Evolutionary conservation across 2,113 vertebrate species (phyloP).

Genomic region (Sterrhoptilus dennistouni): DNA sequence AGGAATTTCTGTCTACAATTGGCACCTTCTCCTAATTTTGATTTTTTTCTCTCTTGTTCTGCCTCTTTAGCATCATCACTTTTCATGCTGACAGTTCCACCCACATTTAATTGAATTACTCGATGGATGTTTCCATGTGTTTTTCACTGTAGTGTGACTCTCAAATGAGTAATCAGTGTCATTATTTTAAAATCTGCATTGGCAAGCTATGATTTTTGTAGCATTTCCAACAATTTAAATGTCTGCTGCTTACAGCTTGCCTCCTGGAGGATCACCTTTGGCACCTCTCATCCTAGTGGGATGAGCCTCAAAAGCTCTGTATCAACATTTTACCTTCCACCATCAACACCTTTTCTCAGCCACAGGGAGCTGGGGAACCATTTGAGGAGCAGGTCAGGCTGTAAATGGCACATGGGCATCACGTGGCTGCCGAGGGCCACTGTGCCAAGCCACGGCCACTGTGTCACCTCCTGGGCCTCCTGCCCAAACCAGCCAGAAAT

Average conservation of each 20-base stretch:
- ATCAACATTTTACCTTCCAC: not conserved
- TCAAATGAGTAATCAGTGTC: not conserved
- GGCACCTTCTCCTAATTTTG: not conserved
- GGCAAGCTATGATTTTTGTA: not conserved
- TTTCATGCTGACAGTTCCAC: not conserved
- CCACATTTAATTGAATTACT: not conserved
- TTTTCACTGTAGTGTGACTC: not conserved
- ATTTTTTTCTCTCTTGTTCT: not conserved
- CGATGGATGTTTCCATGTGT: not conserved
- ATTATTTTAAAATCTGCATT: not conserved
- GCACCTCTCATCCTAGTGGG: not conserved
- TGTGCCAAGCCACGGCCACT: rapidly evolving
- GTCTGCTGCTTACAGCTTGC: not conserved
- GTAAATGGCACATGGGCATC: not conserved
- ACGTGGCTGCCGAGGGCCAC: not conserved
- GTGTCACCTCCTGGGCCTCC: not conserved
- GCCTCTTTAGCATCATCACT: rapidly evolving
- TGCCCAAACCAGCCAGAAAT: not conserved
- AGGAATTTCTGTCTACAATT: not conserved
- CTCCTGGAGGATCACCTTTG: not conserved
- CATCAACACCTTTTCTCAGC: rapidly evolving
- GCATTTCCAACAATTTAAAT: not conserved
- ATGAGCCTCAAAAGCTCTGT: not conserved
- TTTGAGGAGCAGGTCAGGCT: constrained; percentile 1
- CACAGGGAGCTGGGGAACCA: not conserved